A percentile compares a stretch with the other conserved stretches of the same genome.
These are phyloP conservation scores for Malurus alboscapulatus DNA, from an alignment of 2,113 vertebrate genomes.

Conservation along the genomic window DNA sequence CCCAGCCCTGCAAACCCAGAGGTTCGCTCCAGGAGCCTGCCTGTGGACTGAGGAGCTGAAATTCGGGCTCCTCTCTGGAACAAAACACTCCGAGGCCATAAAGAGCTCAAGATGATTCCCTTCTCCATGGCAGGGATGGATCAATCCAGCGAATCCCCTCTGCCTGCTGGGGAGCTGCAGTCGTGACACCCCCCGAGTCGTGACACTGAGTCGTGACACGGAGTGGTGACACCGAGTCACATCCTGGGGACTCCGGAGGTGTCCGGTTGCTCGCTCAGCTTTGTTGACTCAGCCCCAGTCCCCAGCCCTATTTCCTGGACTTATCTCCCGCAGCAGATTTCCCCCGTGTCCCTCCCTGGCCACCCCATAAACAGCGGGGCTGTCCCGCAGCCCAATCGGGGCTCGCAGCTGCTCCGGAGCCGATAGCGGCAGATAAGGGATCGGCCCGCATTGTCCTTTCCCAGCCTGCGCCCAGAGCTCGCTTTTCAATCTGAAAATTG, in stretches of 20 bases:
- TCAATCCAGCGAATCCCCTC: not conserved
- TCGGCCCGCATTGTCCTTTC: conserved; percentile 25
- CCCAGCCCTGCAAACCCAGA: not conserved
- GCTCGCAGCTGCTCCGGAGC: conserved; percentile 27
- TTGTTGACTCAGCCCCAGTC: conserved; percentile 48
- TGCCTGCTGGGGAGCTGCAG: not conserved
- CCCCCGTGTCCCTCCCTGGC: conserved; percentile 44
- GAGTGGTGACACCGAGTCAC: conserved; percentile 44
- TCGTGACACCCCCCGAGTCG: not conserved
- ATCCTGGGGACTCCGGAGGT: not conserved
- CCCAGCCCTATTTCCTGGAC: conserved; percentile 54
- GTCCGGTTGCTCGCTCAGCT: conserved; percentile 11
- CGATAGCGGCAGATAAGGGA: conserved; percentile 64
- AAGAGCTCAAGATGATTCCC: not conserved
- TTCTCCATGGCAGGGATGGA: not conserved
- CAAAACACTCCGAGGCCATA: not conserved
- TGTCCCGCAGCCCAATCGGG: conserved; percentile 19
- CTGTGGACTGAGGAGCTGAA: not conserved
- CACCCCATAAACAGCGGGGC: conserved; percentile 30
- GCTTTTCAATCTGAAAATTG: conserved; percentile 50
- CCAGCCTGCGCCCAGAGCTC: not conserved
- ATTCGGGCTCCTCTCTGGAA: not conserved
- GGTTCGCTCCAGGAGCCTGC: not conserved
- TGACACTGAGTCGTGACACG: not conserved
- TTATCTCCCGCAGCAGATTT: conserved; percentile 68